Conservation (phyloP, 2,113 vertebrate genomes). For the Varanus komodoensis region DNA sequence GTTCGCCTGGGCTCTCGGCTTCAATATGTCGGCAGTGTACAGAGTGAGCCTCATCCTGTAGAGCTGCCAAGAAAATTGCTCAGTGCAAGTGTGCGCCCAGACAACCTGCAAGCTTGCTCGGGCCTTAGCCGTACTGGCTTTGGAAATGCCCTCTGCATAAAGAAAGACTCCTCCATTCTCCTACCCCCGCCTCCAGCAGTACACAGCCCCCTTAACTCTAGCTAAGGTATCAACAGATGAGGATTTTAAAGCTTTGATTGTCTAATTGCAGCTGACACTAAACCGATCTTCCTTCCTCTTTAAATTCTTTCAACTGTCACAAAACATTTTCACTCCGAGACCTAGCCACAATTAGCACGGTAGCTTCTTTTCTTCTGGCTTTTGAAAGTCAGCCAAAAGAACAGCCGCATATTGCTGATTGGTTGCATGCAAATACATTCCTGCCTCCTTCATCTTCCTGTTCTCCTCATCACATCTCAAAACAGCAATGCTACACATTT, state of each 20-base stretch:
- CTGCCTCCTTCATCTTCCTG: conserved; percentile 16
- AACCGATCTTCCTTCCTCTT: conserved; percentile 80
- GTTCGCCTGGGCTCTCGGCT: conserved; percentile 71
- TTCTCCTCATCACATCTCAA: conserved; percentile 24
- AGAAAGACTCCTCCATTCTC: conserved; percentile 77
- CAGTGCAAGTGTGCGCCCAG: conserved; percentile 76
- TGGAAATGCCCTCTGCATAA: conserved; percentile 75
- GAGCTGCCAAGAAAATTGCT: conserved; percentile 85
- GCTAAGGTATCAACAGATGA: conserved; percentile 64
- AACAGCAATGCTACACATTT: conserved; percentile 25
- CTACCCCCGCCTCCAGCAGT: conserved; percentile 50
- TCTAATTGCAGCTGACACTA: conserved; percentile 81
- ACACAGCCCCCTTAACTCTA: conserved; percentile 44
- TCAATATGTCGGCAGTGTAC: conserved; percentile 77
- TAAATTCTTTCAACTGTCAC: conserved; percentile 81
- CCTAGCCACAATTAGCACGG: conserved; percentile 75
- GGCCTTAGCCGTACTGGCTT: conserved; percentile 77
- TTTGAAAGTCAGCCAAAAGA: conserved; percentile 80
- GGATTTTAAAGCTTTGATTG: conserved; percentile 76
- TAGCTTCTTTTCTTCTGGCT: conserved; percentile 56
- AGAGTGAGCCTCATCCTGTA: conserved; percentile 85
- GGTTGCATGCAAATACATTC: conserved; percentile 47
- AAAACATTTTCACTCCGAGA: conserved; percentile 82
- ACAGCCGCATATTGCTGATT: conserved; percentile 44
- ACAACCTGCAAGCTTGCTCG: conserved; percentile 72